Evolutionary conservation across 2,113 vertebrate species (phyloP), one percentile per base, ranked within the genome.

Genomic region (Gadus chalcogrammus): DNA sequence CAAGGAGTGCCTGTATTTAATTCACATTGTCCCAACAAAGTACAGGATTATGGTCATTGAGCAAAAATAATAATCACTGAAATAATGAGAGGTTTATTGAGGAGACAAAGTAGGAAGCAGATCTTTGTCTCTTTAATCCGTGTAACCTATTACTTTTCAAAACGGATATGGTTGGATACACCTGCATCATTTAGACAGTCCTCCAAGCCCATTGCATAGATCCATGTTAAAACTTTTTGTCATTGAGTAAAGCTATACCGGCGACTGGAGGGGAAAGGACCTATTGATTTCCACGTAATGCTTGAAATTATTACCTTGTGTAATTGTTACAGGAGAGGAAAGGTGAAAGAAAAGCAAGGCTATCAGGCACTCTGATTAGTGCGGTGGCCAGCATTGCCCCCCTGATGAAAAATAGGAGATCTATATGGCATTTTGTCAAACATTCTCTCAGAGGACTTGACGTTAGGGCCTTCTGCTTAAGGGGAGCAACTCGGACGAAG

Each of bases 371-470:
- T 87, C 73, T 87, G 77, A 94, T 95, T 93, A 95, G 93, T 93
- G 95, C 93, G 90, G 93, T 83, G 55, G 91, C 86, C 92, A 93
- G 93, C 93, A 89, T 78, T 88, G 92, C 53, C 42, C 74, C 71
- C 80, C 79, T 90, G 92, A 88, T 90, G 88, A 91, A 88, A 88
- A 88, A 83, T 79, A 83, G 80, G 89, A 82, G 74, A 96, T 97
- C 94, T 93, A 98, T 95, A 93, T 88, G 83, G 94, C 89, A 93
- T 88, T 97, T 96, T 94, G 95, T 97, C 94, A 98, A 88, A 87
- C 89, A 88, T 72, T 81, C 79, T 92, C 94, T 95, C 94, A 55
- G 82, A 86, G 87, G 94, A 93, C 81, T 72, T 77, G 83, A 83
- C 55, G 80, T 79, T 84, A 79, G 92, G 90, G 87, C 82, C 90